Evolutionary conservation across 2,888 invertebrate species (phyloP).

Genomic region (Perithous albicinctus): DNA sequence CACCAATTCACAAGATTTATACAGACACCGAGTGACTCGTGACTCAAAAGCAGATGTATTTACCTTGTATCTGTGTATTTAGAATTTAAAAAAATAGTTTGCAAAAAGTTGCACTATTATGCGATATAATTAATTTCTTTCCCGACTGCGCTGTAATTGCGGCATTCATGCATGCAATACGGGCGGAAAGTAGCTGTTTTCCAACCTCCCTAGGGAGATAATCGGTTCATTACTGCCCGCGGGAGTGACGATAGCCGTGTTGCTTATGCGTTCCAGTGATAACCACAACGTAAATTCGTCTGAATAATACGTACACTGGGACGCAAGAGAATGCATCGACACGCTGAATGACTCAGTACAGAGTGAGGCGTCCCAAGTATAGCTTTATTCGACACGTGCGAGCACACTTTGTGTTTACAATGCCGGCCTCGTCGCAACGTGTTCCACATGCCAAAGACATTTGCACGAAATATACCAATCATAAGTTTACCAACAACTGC

Average conservation of each 20-base stretch:
- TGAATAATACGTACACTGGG: neutral
- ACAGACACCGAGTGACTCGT: neutral
- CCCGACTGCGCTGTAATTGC: no score
- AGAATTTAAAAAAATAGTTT: neutral
- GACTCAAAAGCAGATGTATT: neutral
- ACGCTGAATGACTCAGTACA: neutral
- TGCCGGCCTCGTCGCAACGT: conserved; percentile 18
- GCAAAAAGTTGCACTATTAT: no score
- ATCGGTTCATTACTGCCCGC: no score
- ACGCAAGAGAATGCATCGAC: neutral
- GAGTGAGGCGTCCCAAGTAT: neutral
- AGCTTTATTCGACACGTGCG: conserved; percentile 10
- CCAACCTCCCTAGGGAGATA: no score
- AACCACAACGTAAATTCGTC: no score
- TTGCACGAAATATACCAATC: neutral
- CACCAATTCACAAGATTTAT: neutral
- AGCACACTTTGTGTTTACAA: neutral
- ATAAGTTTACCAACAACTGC: conserved; percentile 4
- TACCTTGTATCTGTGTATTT: neutral
- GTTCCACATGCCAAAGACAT: conserved; percentile 17
- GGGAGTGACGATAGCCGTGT: no score
- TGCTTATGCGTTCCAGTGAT: neutral
- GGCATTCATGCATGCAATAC: no score
- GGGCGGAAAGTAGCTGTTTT: no score
- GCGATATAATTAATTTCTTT: no score